Percentiles rank a stretch among this genome's conserved stretches.
Conservation (phyloP, 2,113 vertebrate species). For the Empidonax alnorum region DNA sequence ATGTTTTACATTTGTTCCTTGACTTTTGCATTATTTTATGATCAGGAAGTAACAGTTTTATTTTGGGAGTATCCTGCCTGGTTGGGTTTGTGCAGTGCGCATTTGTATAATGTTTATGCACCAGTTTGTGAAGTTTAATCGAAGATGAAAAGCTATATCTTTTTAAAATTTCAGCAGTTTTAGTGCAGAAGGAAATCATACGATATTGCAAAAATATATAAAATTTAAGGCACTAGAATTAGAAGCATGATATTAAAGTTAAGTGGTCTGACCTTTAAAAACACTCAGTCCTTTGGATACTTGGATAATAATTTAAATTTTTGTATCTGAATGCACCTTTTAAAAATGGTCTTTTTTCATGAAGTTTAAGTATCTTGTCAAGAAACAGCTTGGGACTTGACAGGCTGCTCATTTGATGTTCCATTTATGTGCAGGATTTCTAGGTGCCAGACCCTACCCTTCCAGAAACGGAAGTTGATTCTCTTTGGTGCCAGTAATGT, state of each 20-base stretch:
- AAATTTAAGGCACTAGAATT: background rate
- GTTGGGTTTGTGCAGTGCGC: background rate
- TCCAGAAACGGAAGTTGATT: background rate
- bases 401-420: background rate
- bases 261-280: background rate
- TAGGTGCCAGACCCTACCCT: background rate
- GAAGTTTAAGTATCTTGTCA: background rate
- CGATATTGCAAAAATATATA: background rate
- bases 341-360: accelerated
- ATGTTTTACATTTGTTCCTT: background rate
- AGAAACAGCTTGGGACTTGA: background rate
- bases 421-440: background rate
- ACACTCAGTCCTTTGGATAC: background rate
- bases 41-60: background rate
- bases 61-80: background rate
- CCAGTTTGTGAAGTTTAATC: background rate
- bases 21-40: background rate
- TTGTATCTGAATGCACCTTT: background rate
- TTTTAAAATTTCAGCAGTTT: background rate
- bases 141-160: background rate
- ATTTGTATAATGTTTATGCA: background rate
- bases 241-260: background rate
- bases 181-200: background rate
- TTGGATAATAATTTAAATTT: background rate
- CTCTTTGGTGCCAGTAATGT: background rate